Base-by-base conservation (phyloP, 2,797 vertebrate species). In the Hippoglossus hippoglossus region DNA sequence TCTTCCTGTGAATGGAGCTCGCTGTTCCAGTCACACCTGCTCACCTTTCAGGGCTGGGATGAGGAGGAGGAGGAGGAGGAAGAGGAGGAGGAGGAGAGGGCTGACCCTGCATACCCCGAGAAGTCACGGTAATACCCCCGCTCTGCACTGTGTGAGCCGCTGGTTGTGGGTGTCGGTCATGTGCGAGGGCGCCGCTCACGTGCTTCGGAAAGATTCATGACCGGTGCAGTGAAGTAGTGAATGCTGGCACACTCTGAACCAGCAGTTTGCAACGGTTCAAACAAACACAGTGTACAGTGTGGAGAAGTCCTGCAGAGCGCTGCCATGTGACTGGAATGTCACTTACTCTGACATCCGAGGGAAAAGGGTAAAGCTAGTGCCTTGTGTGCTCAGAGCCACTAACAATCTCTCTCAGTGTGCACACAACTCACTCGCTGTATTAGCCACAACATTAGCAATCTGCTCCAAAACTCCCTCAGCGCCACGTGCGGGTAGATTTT, bases 21-120 rank as follows among this genome's bases (percentile, higher is more conserved):
- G 57, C 73, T 79, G 75, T 88, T 91, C 21, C 61, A 51, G 78
- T 68, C 72, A 73, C 87, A 90, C 85, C 83, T 90, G 86, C 71
- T 90, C 80, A 79, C 77, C 73, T 85, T 75, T 72, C 67, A 67
- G 59, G 55, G 73, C 63, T 31, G 55, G 82, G 79, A 26, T 4
- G 25, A 26, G 25, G 25, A 26, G 25, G 25, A 26, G 25, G 25
- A 26, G 34, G 64, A 66, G 31, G 72, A 44, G 79, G 70, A 82
- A 21, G 47, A 36, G 24, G 39, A n/a, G 1, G 54, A 44, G 61
- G 57, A 50, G 41, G 41, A 67, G 58, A 65, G 51, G 52, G 59
- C 66, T 68, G 80, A 87, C 83, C 81, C 66, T 7, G 63, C 65
- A 75, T 79, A 82, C 31, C 64, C 72, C 22, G 2, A 74, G 41